Percentiles rank a stretch among this genome's conserved stretches.
These are phyloP conservation scores for Frankliniella fusca DNA, from an alignment of 2,888 invertebrate species.

Conservation along the genomic window DNA sequence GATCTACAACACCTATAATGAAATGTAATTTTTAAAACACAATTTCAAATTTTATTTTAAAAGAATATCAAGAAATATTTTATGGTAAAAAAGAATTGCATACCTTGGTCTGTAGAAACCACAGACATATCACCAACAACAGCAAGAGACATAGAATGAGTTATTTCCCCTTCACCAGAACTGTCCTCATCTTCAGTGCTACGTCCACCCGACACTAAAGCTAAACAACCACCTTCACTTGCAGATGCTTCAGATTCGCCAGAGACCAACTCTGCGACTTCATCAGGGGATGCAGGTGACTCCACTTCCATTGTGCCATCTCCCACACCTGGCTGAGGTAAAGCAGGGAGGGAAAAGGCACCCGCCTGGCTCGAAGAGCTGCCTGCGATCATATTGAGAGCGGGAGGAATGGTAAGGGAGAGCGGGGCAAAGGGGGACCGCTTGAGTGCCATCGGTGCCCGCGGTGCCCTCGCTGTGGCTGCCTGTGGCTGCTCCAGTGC, in stretches of 20 bases:
- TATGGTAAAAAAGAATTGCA: neutral
- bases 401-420: neutral
- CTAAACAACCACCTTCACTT: neutral
- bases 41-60: too few species aligned
- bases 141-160: slow-evolving; percentile 19
- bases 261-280: slow-evolving; percentile 7
- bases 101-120: neutral
- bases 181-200: slow-evolving; percentile 10
- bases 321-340: slow-evolving; percentile 12
- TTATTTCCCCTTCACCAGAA: slow-evolving; percentile 1
- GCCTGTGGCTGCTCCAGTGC: neutral
- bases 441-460: neutral
- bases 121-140: neutral
- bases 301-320: slow-evolving; percentile 9
- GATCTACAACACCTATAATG: neutral
- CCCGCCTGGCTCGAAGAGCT: slow-evolving; percentile 13
- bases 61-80: too few species aligned
- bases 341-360: neutral
- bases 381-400: slow-evolving; percentile 20
- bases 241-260: slow-evolving; percentile 11
- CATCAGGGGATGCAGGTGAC: slow-evolving; percentile 1
- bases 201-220: slow-evolving; percentile 15
- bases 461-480: neutral
- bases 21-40: neutral
- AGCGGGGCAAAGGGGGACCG: neutral